phyloP scores from a whole-genome alignment of 1,140 invertebrate species.

The Hyposmocoma kahamanoa region DNA sequence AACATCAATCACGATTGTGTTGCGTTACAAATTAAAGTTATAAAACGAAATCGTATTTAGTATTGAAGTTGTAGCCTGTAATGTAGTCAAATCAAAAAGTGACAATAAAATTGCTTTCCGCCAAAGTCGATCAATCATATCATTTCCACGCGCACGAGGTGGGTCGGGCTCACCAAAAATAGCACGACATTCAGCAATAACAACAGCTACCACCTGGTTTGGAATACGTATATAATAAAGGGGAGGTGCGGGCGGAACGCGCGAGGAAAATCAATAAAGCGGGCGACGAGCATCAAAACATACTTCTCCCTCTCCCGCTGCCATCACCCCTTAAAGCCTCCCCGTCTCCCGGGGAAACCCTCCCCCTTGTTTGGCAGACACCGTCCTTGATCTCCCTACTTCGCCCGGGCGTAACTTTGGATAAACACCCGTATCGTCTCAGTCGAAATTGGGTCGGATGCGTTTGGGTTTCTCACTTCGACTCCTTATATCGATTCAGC shows the following conservation, averaged over 20 bases:
- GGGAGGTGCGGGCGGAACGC: slow-evolving; percentile 38
- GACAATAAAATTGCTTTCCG: slow-evolving; percentile 32
- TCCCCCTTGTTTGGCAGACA: slow-evolving; percentile 68
- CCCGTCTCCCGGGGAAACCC: slow-evolving; percentile 67
- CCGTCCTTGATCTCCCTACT: slow-evolving; percentile 69
- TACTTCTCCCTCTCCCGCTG: slow-evolving; percentile 27
- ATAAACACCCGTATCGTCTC: slow-evolving; percentile 64
- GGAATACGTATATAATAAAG: slow-evolving; percentile 62
- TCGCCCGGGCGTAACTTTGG: slow-evolving; percentile 56
- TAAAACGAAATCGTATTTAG: no score
- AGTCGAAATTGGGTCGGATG: slow-evolving; percentile 63
- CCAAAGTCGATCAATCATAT: slow-evolving; percentile 44
- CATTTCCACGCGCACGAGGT: slow-evolving; percentile 33
- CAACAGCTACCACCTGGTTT: slow-evolving; percentile 48
- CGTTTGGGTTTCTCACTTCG: slow-evolving; percentile 37
- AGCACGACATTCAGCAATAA: slow-evolving; percentile 44
- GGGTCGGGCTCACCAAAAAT: slow-evolving; percentile 61
- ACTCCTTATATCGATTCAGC: no score
- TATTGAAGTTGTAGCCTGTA: no score
- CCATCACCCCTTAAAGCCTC: slow-evolving; percentile 8
- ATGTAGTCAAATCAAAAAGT: no score
- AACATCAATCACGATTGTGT: background rate
- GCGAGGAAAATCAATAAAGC: slow-evolving; percentile 68
- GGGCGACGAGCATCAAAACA: slow-evolving; percentile 67
- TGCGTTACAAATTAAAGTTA: background rate